A percentile compares a stretch with the other conserved stretches of the same genome.
These are phyloP conservation scores for Marasmarcha lunaedactyla DNA, from an alignment of 2,888 invertebrate species.

Conservation along the genomic window DNA sequence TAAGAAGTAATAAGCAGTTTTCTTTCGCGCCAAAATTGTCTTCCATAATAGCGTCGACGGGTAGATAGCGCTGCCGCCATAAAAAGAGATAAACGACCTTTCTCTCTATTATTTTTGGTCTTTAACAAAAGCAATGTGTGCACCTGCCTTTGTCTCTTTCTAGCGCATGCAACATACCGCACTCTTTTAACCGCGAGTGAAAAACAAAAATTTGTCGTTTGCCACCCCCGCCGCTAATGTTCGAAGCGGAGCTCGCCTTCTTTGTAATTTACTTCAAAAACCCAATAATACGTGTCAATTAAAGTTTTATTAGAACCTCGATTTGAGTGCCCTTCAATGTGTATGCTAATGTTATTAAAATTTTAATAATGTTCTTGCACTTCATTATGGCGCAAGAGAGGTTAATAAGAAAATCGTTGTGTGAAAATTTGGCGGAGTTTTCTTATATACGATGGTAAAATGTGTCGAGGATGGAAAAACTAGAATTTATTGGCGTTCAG, in stretches of 20 bases:
- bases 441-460: background rate
- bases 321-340: conserved; percentile 39
- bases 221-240: conserved; percentile 59
- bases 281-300: conserved; percentile 62
- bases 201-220: conserved; percentile 62
- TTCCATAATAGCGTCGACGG: conserved; percentile 64
- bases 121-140: conserved; percentile 67
- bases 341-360: conserved; percentile 47
- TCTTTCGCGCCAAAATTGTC: conserved; percentile 71
- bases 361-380: conserved; percentile 35
- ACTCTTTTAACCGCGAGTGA: conserved; percentile 43
- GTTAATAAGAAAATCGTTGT: background rate
- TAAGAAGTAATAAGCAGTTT: conserved; percentile 69
- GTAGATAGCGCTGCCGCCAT: conserved; percentile 65
- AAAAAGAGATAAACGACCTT: conserved; percentile 70
- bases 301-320: conserved; percentile 57
- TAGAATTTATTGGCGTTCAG: conserved; percentile 45
- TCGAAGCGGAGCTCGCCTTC: conserved; percentile 49
- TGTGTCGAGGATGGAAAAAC: conserved; percentile 15
- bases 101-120: conserved; percentile 70
- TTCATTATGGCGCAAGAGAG: background rate
- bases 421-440: background rate
- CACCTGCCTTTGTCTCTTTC: conserved; percentile 59
- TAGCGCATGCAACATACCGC: conserved; percentile 21
- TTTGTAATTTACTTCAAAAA: conserved; percentile 60